Conservation (phyloP, 2,888 invertebrate genomes). For the Agrotis clavis region DNA sequence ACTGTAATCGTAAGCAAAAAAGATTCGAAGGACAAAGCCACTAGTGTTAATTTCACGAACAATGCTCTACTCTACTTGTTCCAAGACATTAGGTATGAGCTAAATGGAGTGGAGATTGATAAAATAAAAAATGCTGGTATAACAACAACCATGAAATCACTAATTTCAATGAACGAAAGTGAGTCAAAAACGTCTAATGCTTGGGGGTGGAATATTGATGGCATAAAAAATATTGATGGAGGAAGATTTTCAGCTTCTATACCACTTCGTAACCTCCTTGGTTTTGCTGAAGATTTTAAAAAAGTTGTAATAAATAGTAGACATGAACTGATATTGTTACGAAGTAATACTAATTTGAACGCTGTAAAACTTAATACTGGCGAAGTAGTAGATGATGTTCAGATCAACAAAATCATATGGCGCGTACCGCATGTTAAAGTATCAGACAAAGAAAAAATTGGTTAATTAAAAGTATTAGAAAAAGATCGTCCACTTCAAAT, state of each 20-base stretch:
- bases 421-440: conserved; percentile 17
- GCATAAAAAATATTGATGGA: neutral
- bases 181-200: too few relatives aligned
- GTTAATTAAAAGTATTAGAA: conserved; percentile 41
- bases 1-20: neutral
- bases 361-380: neutral
- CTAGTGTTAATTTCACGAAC: neutral
- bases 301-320: neutral
- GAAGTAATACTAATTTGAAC: conserved; percentile 4
- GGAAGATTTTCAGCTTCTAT: conserved; percentile 1
- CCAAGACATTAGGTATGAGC: conserved; percentile 11
- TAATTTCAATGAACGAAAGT: too few relatives aligned
- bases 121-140: conserved; percentile 9
- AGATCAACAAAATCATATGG: conserved; percentile 5
- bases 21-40: neutral
- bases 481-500: conserved; percentile 68
- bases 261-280: neutral
- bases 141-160: neutral
- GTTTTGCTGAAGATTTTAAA: neutral
- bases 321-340: conserved; percentile 6
- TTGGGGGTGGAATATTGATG: too few relatives aligned
- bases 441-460: conserved; percentile 16
- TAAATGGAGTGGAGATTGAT: conserved; percentile 10
- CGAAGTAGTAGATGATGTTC: conserved; percentile 2
- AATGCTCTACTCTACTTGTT: conserved; percentile 5